A percentile compares a stretch with the other conserved stretches of the same genome.
phyloP scores from a whole-genome alignment of 2,888 invertebrate genomes.

The Chymomyza procnemis region DNA sequence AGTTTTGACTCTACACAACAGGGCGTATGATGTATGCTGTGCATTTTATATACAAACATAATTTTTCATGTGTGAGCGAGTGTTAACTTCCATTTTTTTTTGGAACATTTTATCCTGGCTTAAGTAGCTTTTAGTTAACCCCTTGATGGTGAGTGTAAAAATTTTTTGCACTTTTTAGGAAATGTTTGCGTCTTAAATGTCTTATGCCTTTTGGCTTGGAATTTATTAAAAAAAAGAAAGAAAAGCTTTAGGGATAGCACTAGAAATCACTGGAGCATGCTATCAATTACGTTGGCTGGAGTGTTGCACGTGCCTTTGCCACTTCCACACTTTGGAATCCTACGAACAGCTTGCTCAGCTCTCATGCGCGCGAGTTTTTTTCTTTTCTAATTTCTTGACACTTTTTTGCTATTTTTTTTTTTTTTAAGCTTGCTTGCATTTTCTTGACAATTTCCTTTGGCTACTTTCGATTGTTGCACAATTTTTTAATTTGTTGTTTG shows the following conservation, averaged over 20 bases:
- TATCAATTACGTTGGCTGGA: constrained; percentile 71
- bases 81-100: neutral
- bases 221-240: constrained; percentile 25
- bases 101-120: neutral
- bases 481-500: constrained; percentile 71
- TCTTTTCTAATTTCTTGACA: constrained; percentile 43
- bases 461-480: constrained; percentile 69
- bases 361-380: constrained; percentile 43
- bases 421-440: constrained; percentile 47
- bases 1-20: neutral
- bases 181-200: constrained; percentile 18
- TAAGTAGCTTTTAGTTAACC: neutral
- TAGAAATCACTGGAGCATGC: constrained; percentile 70
- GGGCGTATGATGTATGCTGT: neutral
- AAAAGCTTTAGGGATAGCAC: constrained; percentile 51
- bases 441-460: constrained; percentile 61
- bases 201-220: constrained; percentile 14
- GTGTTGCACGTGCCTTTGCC: constrained; percentile 65
- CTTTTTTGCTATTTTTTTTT: constrained; percentile 18
- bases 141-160: neutral
- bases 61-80: neutral
- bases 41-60: neutral
- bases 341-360: constrained; percentile 52
- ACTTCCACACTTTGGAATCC: constrained; percentile 6
- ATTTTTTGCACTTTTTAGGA: neutral